Percentiles rank a stretch among this genome's conserved stretches.
Conservation (phyloP, 1,140 invertebrate genomes). For the Apis laboriosa region DNA sequence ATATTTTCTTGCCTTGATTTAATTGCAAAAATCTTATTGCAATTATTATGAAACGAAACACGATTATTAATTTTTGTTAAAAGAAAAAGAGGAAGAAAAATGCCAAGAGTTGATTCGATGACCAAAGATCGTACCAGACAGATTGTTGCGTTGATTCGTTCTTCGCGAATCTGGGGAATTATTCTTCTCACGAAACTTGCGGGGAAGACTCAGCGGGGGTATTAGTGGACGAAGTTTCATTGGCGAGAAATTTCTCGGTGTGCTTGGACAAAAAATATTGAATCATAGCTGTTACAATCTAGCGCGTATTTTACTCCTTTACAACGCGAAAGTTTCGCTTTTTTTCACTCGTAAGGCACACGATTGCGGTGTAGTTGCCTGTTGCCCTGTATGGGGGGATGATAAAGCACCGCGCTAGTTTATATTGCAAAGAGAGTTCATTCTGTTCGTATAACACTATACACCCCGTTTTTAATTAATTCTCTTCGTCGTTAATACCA, state of each 20-base stretch:
- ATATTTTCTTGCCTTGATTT: too few species aligned
- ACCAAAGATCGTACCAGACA: too few species aligned
- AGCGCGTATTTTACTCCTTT: neutral
- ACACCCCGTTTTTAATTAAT: constrained; percentile 15
- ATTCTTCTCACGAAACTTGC: neutral
- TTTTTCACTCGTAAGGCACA: neutral
- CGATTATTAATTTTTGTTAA: too few species aligned
- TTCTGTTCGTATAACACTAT: neutral
- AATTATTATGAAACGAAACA: too few species aligned
- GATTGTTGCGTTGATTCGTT: constrained; percentile 14
- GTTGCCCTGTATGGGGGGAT: neutral
- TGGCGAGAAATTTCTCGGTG: neutral
- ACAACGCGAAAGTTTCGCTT: constrained; percentile 15
- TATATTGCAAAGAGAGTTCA: constrained; percentile 4
- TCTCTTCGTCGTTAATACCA: neutral
- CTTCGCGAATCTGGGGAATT: neutral
- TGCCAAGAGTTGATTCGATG: too few species aligned
- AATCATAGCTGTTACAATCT: neutral
- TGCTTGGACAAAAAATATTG: constrained; percentile 1
- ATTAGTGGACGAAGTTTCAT: constrained; percentile 8
- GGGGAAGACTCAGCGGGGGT: neutral
- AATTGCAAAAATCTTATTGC: too few species aligned
- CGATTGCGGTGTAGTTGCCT: neutral
- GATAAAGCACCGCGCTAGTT: constrained; percentile 32
- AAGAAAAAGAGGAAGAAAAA: too few species aligned